Percentiles rank a stretch among this genome's conserved stretches.
Evolutionary conservation across 2,113 vertebrate species (phyloP).

Genomic region (Fregata magnificens): DNA sequence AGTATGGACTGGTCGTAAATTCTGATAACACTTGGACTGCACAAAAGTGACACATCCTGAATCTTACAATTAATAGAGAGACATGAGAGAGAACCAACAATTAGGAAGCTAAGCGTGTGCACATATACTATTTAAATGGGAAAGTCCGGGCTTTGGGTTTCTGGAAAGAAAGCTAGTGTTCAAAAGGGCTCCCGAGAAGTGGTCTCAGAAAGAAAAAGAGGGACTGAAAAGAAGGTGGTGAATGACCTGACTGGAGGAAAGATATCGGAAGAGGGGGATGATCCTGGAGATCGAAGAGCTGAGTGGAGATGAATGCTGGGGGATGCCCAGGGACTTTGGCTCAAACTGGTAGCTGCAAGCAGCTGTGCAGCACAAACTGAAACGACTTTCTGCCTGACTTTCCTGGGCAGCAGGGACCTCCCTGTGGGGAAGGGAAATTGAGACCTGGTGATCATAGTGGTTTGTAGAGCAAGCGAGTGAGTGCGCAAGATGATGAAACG

Average conservation of each 20-base stretch:
- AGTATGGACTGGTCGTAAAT: not conserved
- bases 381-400: not conserved
- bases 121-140: not conserved
- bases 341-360: not conserved
- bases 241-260: not conserved
- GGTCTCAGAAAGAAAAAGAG: not conserved
- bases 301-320: not conserved
- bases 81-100: not conserved
- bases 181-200: not conserved
- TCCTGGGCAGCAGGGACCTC: not conserved
- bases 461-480: not conserved
- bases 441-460: accelerated
- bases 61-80: not conserved
- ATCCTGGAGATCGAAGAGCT: not conserved
- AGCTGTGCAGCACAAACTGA: not conserved
- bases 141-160: not conserved
- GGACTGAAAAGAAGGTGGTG: not conserved
- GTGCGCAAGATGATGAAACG: not conserved
- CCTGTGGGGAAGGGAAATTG: not conserved
- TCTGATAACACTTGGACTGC: not conserved
- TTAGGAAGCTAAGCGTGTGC: not conserved
- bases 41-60: not conserved
- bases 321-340: not conserved
- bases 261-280: not conserved
- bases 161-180: not conserved